phyloP scores from a whole-genome alignment of 2,797 vertebrate species.

The Sylvia borin region DNA sequence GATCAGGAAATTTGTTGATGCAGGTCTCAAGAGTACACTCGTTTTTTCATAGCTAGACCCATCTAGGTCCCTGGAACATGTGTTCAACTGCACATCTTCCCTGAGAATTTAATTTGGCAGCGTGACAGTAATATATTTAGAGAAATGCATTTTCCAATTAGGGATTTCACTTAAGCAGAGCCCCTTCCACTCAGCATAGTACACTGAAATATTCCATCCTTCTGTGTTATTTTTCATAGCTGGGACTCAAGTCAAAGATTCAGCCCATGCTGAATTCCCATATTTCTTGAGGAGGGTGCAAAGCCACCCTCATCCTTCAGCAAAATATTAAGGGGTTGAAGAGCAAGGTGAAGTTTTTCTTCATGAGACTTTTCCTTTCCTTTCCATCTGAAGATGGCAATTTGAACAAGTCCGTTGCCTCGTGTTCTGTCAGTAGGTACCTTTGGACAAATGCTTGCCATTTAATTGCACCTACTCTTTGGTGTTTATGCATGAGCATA shows the following conservation, averaged over 20 bases:
- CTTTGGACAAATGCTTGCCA: neutral
- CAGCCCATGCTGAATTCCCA: fast-evolving
- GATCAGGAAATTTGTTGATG: neutral
- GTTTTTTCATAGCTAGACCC: neutral
- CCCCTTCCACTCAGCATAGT: neutral
- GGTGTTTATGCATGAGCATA: fast-evolving
- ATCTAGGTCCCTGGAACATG: neutral
- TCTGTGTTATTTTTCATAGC: neutral
- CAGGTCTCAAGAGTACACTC: neutral
- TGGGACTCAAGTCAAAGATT: neutral
- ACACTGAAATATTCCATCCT: neutral
- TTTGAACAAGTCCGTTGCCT: neutral
- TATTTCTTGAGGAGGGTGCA: neutral
- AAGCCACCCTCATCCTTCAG: neutral
- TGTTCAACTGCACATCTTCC: neutral
- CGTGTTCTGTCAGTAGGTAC: fast-evolving
- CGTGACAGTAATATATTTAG: neutral
- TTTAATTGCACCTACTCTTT: neutral
- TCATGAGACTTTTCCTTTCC: neutral
- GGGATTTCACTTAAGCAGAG: neutral
- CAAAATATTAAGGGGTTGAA: fast-evolving
- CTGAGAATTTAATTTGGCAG: neutral
- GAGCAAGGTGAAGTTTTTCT: neutral
- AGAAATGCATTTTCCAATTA: neutral
- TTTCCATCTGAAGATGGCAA: neutral